Evolutionary conservation across 92 coral and sea anemone genomes (phyloP).

Genomic region (Porites divaricata): DNA sequence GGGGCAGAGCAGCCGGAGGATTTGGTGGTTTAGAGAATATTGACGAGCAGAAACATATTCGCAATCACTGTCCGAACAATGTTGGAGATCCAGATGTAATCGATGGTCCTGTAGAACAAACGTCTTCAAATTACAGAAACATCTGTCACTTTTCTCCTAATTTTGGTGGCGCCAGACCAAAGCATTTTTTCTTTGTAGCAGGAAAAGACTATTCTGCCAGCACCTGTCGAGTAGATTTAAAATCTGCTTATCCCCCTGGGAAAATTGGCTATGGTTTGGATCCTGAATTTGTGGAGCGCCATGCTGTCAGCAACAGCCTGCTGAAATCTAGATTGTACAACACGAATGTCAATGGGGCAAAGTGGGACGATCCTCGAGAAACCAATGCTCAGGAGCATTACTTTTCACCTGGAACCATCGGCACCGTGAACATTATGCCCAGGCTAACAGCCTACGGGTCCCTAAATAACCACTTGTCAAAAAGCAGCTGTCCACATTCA

Average conservation of each 20-base stretch:
- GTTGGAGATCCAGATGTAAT: background rate
- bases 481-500: background rate
- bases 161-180: background rate
- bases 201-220: background rate
- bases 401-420: background rate
- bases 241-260: rapidly evolving
- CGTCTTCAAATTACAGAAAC: background rate
- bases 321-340: no score
- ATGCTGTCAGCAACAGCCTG: background rate
- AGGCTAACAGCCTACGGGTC: background rate
- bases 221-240: background rate
- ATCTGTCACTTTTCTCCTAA: rapidly evolving
- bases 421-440: background rate
- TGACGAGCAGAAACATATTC: background rate
- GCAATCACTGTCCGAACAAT: background rate
- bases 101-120: background rate
- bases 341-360: background rate
- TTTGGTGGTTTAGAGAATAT: no score
- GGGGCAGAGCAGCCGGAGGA: no score
- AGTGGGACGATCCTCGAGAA: background rate
- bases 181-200: rapidly evolving
- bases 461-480: background rate
- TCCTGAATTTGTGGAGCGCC: background rate
- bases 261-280: background rate
- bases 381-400: background rate